Percentiles rank a stretch among this genome's conserved stretches.
phyloP scores from a whole-genome alignment of 2,797 vertebrate species.

The Enteromius paludinosus region DNA sequence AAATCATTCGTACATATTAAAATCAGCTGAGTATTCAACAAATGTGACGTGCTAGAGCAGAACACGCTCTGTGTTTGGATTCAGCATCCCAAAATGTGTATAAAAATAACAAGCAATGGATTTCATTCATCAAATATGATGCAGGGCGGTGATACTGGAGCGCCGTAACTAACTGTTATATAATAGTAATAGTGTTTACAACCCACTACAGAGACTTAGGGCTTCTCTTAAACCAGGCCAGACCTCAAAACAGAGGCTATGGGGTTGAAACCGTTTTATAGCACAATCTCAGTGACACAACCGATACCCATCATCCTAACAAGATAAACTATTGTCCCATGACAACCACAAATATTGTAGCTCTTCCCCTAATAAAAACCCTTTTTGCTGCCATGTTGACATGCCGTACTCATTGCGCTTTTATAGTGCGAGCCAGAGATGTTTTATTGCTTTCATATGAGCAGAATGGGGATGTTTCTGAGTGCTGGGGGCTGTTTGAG shows the following conservation, averaged over 20 bases:
- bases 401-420: slow-evolving; percentile 24
- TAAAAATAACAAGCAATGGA: neutral
- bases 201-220: slow-evolving; percentile 54
- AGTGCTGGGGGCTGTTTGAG: slow-evolving; percentile 64
- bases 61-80: neutral
- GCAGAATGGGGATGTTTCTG: slow-evolving; percentile 65
- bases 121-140: neutral
- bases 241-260: slow-evolving; percentile 22
- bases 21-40: neutral
- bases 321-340: slow-evolving; percentile 42
- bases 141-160: neutral
- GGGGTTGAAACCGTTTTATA: neutral
- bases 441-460: slow-evolving; percentile 67
- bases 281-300: slow-evolving; percentile 1
- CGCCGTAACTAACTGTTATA: neutral
- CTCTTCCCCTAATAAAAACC: slow-evolving; percentile 23
- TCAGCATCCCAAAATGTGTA: neutral
- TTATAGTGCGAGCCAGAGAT: slow-evolving; percentile 14
- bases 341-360: slow-evolving; percentile 25
- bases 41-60: neutral
- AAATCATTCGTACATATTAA: neutral
- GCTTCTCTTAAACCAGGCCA: neutral
- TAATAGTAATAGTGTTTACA: slow-evolving; percentile 22
- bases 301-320: slow-evolving; percentile 31
- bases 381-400: slow-evolving; percentile 22